A percentile compares a stretch with the other conserved stretches of the same genome.
Conservation (phyloP, 2,113 vertebrate species). For the Gadus chalcogrammus region DNA sequence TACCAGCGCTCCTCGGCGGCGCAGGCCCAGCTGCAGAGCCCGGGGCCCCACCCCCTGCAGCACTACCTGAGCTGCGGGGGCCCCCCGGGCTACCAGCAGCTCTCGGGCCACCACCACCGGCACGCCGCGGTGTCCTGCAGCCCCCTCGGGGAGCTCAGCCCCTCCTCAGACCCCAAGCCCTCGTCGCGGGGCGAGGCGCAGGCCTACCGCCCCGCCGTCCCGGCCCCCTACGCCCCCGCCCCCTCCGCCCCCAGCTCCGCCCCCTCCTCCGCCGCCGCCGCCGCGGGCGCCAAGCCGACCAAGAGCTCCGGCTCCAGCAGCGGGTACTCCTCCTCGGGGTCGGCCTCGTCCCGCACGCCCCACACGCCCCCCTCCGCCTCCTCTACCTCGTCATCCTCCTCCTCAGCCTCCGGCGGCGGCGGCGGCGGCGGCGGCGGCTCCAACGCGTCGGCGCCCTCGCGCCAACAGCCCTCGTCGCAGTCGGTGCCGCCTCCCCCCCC, state of each 20-base stretch:
- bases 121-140: slow-evolving; percentile 78
- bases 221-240: slow-evolving; percentile 72
- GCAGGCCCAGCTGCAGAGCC: slow-evolving; percentile 70
- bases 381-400: slow-evolving; percentile 62
- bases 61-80: slow-evolving; percentile 84
- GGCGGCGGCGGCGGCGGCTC: slow-evolving; percentile 66
- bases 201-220: slow-evolving; percentile 81
- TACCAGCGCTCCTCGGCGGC: slow-evolving; percentile 79
- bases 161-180: slow-evolving; percentile 66
- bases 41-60: slow-evolving; percentile 78
- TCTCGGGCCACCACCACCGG: slow-evolving; percentile 68
- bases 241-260: slow-evolving; percentile 51
- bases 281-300: slow-evolving; percentile 47
- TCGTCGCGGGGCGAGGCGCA: slow-evolving; percentile 64
- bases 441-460: slow-evolving; percentile 58
- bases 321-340: slow-evolving; percentile 67
- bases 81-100: slow-evolving; percentile 80
- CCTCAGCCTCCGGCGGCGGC: slow-evolving; percentile 59
- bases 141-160: slow-evolving; percentile 79
- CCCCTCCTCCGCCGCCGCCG: slow-evolving; percentile 35
- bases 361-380: slow-evolving; percentile 66
- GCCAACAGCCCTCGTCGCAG: slow-evolving; percentile 62
- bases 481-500: slow-evolving; percentile 42
- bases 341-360: slow-evolving; percentile 54
- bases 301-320: slow-evolving; percentile 66